Evolutionary conservation across 2,113 vertebrate species (phyloP).

Genomic region (Vombatus ursinus): DNA sequence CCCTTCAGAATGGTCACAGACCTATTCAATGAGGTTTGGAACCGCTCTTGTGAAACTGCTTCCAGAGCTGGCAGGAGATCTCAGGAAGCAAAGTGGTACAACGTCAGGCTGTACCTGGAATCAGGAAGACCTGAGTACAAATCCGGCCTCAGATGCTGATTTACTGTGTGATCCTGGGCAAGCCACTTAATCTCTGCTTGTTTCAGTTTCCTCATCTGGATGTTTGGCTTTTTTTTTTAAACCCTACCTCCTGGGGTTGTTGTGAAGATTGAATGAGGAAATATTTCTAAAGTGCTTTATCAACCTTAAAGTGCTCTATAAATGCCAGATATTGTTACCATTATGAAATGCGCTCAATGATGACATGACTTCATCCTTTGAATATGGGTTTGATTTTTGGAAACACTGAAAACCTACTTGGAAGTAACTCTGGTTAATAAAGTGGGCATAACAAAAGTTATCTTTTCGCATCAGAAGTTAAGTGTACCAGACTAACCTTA

Average conservation of each 20-base stretch:
- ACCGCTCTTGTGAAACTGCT: not conserved
- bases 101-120: not conserved
- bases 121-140: not conserved
- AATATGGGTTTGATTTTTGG: not conserved
- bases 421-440: not conserved
- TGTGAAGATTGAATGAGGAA: not conserved
- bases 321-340: not conserved
- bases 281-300: not conserved
- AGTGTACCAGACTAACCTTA: not conserved
- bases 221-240: not conserved
- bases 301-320: not conserved
- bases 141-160: not conserved
- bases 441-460: not conserved
- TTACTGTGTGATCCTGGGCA: not conserved
- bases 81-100: not conserved
- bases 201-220: not conserved
- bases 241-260: not conserved
- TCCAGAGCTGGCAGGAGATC: not conserved
- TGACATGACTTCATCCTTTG: not conserved
- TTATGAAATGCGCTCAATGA: not conserved
- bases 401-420: not conserved
- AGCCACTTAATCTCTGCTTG: not conserved
- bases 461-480: not conserved
- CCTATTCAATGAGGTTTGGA: not conserved
- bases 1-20: not conserved